Evolutionary conservation across 1,140 invertebrate species (phyloP), one percentile per base, ranked within the genome.

Genomic region (Philopotamus ludificatus): DNA sequence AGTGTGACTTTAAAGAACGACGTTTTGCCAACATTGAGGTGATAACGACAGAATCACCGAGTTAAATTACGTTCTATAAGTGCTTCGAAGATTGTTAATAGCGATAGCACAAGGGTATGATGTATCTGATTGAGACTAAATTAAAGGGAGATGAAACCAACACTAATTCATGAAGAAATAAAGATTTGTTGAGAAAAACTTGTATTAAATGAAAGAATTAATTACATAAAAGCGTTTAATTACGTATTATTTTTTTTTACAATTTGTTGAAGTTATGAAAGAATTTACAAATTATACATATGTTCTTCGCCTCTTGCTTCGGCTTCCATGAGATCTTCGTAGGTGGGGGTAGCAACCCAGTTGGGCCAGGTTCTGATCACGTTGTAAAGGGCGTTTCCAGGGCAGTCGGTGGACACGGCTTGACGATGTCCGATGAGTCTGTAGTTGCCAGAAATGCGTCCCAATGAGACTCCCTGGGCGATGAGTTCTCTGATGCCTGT

Each of bases 391-490:
- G 77, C 72, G 1, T 85, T 76, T 0, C 89, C 90, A 0, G 90
- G 89, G 72, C 89, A 90, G 59, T 86, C 82, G 0, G 89, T 91
- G 0, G 79, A 75, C 7, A 83, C 73, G 0, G 87, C 82, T 77
- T 91, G 89, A 41, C 86, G 75, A 67, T 91, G 89, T 0, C 86
- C 89, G 7, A 89, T 68, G 9, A 92, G 73, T 44, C 82, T 86
- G 70, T 89, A 91, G 66, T 86, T 74, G 0, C 74, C 53, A 26
- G 76, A 73, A 18, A 91, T 86, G 70, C 83, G 82, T 1, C 84
- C 84, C 3, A 76, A 68, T 7, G 82, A 72, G 0, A 91, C 81
- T 1, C 89, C 89, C 3, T 82, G 77, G 3, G 80, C 75, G 44
- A 92, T 89, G 0, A 91, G 70, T 12, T 81, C 76, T 63, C 84